Evolutionary conservation across 1,140 invertebrate species (phyloP).

Genomic region (Gonatopus flavifemur): DNA sequence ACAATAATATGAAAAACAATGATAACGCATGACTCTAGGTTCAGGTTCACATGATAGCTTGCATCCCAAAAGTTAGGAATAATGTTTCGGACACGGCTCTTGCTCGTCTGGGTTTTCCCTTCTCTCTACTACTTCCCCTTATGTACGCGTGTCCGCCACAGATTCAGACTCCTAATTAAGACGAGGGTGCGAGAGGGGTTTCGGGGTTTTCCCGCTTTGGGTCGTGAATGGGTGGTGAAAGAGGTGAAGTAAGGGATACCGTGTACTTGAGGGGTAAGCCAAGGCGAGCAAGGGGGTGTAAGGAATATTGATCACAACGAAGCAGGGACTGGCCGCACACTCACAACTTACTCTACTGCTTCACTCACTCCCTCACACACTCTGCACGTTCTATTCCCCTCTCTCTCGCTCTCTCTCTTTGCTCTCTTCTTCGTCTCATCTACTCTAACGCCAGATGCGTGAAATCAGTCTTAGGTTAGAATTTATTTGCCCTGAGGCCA

Average conservation of each 20-base stretch:
- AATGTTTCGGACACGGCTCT: slow-evolving; percentile 60
- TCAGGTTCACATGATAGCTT: slow-evolving; percentile 23
- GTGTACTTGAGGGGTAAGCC: slow-evolving; percentile 46
- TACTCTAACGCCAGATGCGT: slow-evolving; percentile 53
- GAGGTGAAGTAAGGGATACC: slow-evolving; percentile 37
- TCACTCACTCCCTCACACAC: slow-evolving; percentile 1
- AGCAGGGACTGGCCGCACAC: slow-evolving; percentile 43
- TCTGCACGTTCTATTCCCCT: slow-evolving; percentile 10
- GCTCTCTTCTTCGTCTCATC: slow-evolving; percentile 13
- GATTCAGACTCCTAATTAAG: slow-evolving; percentile 70
- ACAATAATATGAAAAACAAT: too few relatives aligned
- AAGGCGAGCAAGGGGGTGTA: slow-evolving; percentile 58
- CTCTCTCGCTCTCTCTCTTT: slow-evolving; percentile 4
- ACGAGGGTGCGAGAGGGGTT: slow-evolving; percentile 59
- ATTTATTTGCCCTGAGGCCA: slow-evolving; percentile 42
- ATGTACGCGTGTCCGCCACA: slow-evolving; percentile 66
- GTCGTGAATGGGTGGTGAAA: slow-evolving; percentile 19
- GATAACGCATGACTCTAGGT: too few relatives aligned
- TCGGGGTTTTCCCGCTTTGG: slow-evolving; percentile 37
- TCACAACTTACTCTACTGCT: slow-evolving; percentile 11
- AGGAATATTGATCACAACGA: slow-evolving; percentile 58
- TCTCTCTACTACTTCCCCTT: slow-evolving; percentile 52
- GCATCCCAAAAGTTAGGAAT: slow-evolving; percentile 49
- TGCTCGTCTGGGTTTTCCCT: slow-evolving; percentile 43
- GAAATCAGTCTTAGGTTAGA: slow-evolving; percentile 52